Percentiles rank a stretch among this genome's conserved stretches.
phyloP scores from a whole-genome alignment of 2,113 vertebrate genomes.

The Hippolais icterina region DNA sequence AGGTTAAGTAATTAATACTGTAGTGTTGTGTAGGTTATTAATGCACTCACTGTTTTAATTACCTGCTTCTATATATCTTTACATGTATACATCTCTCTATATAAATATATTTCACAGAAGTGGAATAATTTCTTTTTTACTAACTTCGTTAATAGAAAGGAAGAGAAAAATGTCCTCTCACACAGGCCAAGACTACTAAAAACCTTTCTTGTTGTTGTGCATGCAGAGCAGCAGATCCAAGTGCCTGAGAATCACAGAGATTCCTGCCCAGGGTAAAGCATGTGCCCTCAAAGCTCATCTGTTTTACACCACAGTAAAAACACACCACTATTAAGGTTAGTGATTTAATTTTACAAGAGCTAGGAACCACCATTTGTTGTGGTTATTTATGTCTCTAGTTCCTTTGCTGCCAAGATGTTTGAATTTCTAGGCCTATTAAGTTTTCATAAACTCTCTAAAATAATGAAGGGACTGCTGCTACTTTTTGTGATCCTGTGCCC shows the following conservation, averaged over 20 bases:
- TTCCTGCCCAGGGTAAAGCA: not conserved
- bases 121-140: not conserved
- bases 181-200: not conserved
- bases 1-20: not conserved
- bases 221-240: not conserved
- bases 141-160: not conserved
- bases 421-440: not conserved
- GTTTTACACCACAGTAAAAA: not conserved
- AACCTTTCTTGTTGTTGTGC: not conserved
- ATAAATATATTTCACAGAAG: not conserved
- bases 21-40: not conserved
- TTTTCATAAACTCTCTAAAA: not conserved
- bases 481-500: not conserved
- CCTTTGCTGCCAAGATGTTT: not conserved
- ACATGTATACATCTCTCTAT: accelerated
- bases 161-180: not conserved
- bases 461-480: not conserved
- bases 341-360: not conserved
- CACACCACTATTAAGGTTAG: not conserved
- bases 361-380: not conserved
- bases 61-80: not conserved
- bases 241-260: not conserved
- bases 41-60: not conserved
- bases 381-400: not conserved
- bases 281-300: not conserved